phyloP scores from a whole-genome alignment of 2,113 vertebrate species.

The Actenoides lindsayi region DNA sequence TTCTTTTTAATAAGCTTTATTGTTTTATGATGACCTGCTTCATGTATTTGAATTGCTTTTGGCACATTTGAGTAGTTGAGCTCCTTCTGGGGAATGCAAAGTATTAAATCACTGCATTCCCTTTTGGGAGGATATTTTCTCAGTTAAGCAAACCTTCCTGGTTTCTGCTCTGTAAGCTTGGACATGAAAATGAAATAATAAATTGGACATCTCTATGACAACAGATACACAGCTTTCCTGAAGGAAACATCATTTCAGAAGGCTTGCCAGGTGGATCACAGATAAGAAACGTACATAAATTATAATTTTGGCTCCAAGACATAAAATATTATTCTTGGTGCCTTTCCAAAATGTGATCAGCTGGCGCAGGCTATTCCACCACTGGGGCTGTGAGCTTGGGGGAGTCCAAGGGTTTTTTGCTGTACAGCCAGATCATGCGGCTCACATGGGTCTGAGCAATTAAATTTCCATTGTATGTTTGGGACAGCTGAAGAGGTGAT shows the following conservation, averaged over 20 bases:
- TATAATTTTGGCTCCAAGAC: not conserved
- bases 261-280: constrained; percentile 34
- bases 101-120: not conserved
- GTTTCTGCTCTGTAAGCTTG: not conserved
- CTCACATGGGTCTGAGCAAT: not conserved
- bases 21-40: not conserved
- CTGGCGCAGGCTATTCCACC: not conserved
- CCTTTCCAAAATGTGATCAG: not conserved
- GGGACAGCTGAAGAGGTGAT: constrained; percentile 20
- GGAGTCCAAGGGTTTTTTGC: not conserved
- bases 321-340: constrained; percentile 36
- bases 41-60: not conserved
- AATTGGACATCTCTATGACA: not conserved
- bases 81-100: not conserved
- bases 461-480: not conserved
- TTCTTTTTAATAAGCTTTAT: not conserved
- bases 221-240: not conserved
- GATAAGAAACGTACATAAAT: constrained; percentile 43
- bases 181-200: constrained; percentile 22
- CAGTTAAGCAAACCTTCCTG: constrained; percentile 15
- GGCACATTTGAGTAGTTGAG: not conserved
- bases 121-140: constrained; percentile 20
- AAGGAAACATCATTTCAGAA: not conserved
- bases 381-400: accelerated
- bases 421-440: not conserved